These are phyloP conservation scores for Anas capensis DNA, from an alignment of 2,797 vertebrate species.

Conservation along the genomic window DNA sequence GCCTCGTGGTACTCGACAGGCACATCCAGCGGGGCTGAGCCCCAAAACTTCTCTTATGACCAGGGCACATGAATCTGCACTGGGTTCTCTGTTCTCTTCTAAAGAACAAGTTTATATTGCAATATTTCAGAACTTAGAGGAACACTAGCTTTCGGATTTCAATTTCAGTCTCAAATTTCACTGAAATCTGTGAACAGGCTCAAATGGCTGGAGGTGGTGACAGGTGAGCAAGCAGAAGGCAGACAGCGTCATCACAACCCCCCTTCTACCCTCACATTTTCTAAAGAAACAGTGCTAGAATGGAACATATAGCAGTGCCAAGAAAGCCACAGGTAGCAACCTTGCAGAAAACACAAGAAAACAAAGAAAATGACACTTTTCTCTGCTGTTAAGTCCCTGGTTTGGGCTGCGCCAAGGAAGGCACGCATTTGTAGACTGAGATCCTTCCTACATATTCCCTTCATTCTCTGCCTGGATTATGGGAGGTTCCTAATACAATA, in stretches of 20 bases:
- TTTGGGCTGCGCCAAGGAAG: neutral
- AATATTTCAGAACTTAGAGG: neutral
- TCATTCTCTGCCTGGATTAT: neutral
- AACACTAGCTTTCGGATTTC: neutral
- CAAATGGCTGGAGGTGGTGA: neutral
- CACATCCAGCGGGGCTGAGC: neutral
- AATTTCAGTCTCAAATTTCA: neutral
- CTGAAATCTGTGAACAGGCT: neutral
- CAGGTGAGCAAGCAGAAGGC: neutral
- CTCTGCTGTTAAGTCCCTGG: neutral
- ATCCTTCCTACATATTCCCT: neutral
- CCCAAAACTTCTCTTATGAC: neutral
- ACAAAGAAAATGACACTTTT: neutral
- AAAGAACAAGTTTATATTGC: neutral
- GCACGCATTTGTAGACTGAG: neutral
- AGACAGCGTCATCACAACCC: neutral
- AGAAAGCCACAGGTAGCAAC: neutral
- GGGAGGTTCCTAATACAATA: neutral
- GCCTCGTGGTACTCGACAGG: neutral
- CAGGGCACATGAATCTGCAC: neutral
- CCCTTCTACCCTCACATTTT: accelerated
- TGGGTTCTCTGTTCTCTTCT: neutral
- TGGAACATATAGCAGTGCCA: neutral
- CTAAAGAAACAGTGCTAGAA: neutral
- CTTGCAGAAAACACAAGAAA: neutral